A percentile compares a stretch with the other conserved stretches of the same genome.
phyloP scores from a whole-genome alignment of 2,797 vertebrate genomes.

The Gymnothorax javanicus region DNA sequence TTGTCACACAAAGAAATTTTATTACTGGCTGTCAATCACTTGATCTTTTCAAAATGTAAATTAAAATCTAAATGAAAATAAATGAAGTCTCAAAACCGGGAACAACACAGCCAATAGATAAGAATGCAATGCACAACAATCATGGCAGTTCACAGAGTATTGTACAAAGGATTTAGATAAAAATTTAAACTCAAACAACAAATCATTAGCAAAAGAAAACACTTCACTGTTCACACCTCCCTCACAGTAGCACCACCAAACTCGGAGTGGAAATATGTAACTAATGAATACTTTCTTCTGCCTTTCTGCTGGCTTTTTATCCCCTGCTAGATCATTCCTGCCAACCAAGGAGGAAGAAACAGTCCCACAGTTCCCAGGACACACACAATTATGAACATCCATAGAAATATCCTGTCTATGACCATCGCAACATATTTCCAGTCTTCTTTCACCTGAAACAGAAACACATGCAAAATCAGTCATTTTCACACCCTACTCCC shows the following conservation, averaged over 20 bases:
- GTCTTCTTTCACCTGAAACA: conserved; percentile 81
- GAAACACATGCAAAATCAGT: conserved; percentile 26
- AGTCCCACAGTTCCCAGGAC: conserved; percentile 83
- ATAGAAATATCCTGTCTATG: conserved; percentile 85
- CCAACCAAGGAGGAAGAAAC: conserved; percentile 84
- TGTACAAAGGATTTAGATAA: background rate
- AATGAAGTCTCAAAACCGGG: background rate
- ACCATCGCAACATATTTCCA: conserved; percentile 89
- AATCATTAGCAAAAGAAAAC: background rate
- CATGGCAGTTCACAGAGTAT: background rate
- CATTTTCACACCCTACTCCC: conserved; percentile 5
- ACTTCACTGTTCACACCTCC: background rate
- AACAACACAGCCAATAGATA: background rate
- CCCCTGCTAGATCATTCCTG: conserved; percentile 79
- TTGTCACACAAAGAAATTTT: background rate
- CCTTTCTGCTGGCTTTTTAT: no score
- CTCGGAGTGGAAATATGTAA: no score
- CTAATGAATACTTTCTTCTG: no score
- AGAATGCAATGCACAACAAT: background rate
- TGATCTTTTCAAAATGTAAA: background rate
- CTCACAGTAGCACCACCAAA: background rate
- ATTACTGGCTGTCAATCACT: background rate
- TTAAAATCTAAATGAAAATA: background rate
- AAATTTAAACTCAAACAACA: background rate
- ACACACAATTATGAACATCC: conserved; percentile 85